Conservation (phyloP, 1,140 invertebrate species). For the Aporrectodea caliginosa region DNA sequence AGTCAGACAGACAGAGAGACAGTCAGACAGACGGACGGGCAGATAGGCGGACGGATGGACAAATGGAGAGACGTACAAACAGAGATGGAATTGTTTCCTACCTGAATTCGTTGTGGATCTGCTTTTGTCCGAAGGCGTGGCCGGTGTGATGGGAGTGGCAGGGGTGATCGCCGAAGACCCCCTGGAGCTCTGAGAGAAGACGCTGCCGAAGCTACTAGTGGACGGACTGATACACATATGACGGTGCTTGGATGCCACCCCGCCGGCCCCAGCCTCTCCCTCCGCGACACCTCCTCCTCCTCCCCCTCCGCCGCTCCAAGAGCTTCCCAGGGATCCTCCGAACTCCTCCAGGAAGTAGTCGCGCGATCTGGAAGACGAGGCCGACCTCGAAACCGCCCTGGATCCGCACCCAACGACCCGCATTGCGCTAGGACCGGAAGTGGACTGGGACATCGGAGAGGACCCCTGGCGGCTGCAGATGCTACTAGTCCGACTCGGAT, state of each 20-base stretch:
- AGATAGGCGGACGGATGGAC: no score
- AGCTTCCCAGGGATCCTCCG: background rate
- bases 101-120: no score
- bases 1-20: no score
- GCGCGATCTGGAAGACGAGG: background rate
- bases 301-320: background rate
- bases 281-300: background rate
- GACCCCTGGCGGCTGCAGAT: background rate
- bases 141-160: background rate
- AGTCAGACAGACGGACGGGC: no score
- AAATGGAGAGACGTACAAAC: no score
- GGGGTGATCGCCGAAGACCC: background rate
- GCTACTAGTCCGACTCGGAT: background rate
- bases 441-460: background rate
- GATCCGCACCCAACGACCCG: conserved; percentile 1
- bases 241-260: background rate
- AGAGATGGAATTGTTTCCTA: no score
- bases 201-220: background rate
- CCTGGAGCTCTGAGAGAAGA: background rate
- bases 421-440: no score
- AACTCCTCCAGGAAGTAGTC: background rate
- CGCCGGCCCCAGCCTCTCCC: background rate
- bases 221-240: background rate
- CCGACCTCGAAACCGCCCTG: background rate
- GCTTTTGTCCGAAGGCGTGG: no score